These are phyloP conservation scores for Ciconia stormi DNA, from an alignment of 2,113 vertebrate species.

Conservation along the genomic window DNA sequence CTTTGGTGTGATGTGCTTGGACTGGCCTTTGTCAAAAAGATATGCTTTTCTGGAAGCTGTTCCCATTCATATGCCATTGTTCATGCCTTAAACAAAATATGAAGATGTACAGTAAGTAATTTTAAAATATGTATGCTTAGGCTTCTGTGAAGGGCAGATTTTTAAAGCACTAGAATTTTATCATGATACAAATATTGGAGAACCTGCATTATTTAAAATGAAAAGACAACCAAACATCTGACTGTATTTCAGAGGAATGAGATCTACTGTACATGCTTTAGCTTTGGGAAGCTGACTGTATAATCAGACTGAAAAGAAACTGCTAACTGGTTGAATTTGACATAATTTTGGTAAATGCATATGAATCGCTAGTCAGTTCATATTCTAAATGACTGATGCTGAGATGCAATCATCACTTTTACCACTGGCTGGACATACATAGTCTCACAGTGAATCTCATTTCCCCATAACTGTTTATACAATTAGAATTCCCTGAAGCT, in stretches of 20 bases:
- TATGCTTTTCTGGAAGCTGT: slow-evolving; percentile 69
- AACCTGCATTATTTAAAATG: slow-evolving; percentile 25
- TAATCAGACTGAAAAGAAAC: slow-evolving; percentile 17
- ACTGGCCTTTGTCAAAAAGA: slow-evolving; percentile 63
- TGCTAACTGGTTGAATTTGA: slow-evolving; percentile 6
- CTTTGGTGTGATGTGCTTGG: slow-evolving; percentile 61
- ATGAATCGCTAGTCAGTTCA: not conserved
- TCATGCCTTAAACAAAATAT: slow-evolving; percentile 82
- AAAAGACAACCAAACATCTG: not conserved
- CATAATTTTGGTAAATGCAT: not conserved
- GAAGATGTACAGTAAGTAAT: slow-evolving; percentile 76
- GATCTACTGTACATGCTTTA: slow-evolving; percentile 45
- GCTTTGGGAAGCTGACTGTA: slow-evolving; percentile 24
- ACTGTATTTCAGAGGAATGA: not conserved
- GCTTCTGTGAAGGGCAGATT: slow-evolving; percentile 68
- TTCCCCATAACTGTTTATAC: slow-evolving; percentile 39
- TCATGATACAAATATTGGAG: slow-evolving; percentile 58
- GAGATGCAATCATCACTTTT: not conserved
- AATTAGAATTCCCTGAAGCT: slow-evolving; percentile 44
- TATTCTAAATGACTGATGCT: slow-evolving; percentile 7
- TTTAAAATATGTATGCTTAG: slow-evolving; percentile 75
- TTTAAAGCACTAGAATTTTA: slow-evolving; percentile 77
- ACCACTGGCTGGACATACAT: not conserved
- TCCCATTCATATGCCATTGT: slow-evolving; percentile 74
- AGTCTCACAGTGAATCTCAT: slow-evolving; percentile 28